Base-by-base conservation (phyloP, 1,140 invertebrate genomes). In the Trialeurodes vaporariorum region DNA sequence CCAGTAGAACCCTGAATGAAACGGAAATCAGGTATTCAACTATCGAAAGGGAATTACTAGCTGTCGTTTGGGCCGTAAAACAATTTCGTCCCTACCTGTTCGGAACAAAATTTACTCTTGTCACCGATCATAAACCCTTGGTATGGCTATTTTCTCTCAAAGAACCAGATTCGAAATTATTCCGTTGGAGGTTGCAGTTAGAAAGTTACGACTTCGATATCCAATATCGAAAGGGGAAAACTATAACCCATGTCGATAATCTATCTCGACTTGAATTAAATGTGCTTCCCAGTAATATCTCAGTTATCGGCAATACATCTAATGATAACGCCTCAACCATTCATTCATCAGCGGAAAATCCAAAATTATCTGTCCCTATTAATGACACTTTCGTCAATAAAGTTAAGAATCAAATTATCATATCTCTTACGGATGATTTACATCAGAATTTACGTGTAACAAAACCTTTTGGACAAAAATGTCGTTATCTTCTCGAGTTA, bases 51-150 rank as follows among this genome's bases (percentile, higher is more conserved):
- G 77, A 78, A 71, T 68, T 76, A 12, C 68, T 77, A 34, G 77
- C 77, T 0, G 76, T 79, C 2, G 72, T 83, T 1, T 79, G 76
- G 73, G 75, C 75, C 0, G 72, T 80, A 0, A 70, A 79, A 61
- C 73, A 81, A 27, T 83, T 82, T 67, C 63, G 76, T 64, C 74
- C 76, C 25, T 84, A 81, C 72, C 64, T 85, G 1, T 79, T 78
- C 65, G 79, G 78, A 21, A 73, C 66, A 27, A 74, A 79, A 61
- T 85, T 85, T 69, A 78, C 70, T 22, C 73, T 84, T 0, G 65
- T 79, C n/a, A 83, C 80, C 0, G 83, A 85, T 70, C 79, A 84
- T 70, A 74, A 75, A 69, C 78, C 80, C 0, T 69, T 84, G 25
- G 73, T 69, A 60, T 84, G 79, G 77, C 69, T 84, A 2, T 75